Evolutionary conservation across 2,797 vertebrate species (phyloP).

Genomic region (Microctenopoma steveboyesi): DNA sequence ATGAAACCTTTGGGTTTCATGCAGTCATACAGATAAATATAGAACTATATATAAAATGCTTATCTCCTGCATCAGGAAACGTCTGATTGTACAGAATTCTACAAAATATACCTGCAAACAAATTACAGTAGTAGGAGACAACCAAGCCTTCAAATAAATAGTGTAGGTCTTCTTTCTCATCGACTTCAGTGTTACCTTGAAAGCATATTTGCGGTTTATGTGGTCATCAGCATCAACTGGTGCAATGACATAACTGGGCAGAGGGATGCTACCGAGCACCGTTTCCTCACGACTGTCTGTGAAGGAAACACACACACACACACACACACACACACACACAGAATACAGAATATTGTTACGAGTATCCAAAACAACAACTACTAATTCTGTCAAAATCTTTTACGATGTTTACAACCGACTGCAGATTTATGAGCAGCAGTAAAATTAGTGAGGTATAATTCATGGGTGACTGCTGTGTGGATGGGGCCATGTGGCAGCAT

Average conservation of each 20-base stretch:
- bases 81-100: neutral
- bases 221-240: slow-evolving; percentile 93
- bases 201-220: slow-evolving; percentile 96
- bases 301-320: slow-evolving; percentile 38
- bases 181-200: slow-evolving; percentile 87
- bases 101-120: neutral
- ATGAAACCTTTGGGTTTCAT: neutral
- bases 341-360: slow-evolving; percentile 19
- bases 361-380: slow-evolving; percentile 23
- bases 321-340: slow-evolving; percentile 21
- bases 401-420: slow-evolving; percentile 35
- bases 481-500: slow-evolving; percentile 44
- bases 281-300: slow-evolving; percentile 97
- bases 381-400: slow-evolving; percentile 34
- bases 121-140: neutral
- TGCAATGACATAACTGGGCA: slow-evolving; percentile 95
- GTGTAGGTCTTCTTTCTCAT: too few relatives aligned
- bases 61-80: neutral
- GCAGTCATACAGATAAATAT: neutral
- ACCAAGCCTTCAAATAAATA: neutral
- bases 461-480: slow-evolving; percentile 53
- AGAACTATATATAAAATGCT: neutral
- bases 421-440: slow-evolving; percentile 43
- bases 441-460: slow-evolving; percentile 62
- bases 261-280: slow-evolving; percentile 94